These are phyloP conservation scores for Balaenoptera acutorostrata DNA, from an alignment of 2,113 vertebrate genomes.

Conservation along the genomic window DNA sequence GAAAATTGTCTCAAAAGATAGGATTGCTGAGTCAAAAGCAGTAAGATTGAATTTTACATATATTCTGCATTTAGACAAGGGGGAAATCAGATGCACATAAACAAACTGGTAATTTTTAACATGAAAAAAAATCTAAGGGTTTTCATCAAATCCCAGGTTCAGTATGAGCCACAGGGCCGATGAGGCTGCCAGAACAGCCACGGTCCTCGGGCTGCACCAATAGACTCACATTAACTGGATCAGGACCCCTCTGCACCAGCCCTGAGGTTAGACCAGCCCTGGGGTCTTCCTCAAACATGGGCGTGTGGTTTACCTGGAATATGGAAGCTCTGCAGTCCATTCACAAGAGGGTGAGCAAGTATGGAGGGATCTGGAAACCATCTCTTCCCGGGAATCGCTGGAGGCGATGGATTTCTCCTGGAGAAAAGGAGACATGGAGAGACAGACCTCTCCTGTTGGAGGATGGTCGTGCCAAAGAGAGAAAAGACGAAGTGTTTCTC, in stretches of 20 bases:
- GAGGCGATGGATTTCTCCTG: neutral
- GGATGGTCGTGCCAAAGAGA: neutral
- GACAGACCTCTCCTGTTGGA: neutral
- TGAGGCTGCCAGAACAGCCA: neutral
- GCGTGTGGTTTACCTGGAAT: neutral
- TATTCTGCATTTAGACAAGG: neutral
- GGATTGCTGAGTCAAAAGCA: neutral
- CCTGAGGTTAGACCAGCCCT: neutral
- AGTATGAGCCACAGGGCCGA: neutral
- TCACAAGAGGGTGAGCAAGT: neutral
- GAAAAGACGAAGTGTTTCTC: neutral
- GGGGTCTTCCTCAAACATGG: neutral
- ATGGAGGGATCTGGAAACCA: neutral
- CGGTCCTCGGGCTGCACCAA: neutral
- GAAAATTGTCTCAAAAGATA: neutral
- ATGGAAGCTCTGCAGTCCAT: neutral
- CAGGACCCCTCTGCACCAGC: neutral
- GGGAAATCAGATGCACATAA: neutral
- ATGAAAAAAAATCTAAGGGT: neutral
- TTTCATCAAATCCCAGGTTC: neutral
- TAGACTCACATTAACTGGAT: accelerated
- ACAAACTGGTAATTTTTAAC: neutral
- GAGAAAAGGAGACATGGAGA: neutral
- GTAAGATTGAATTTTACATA: neutral
- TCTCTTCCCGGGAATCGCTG: neutral